Base-by-base conservation (phyloP, 35 echinoderm and acorn worm genomes). In the Apostichopus parvimensis region DNA sequence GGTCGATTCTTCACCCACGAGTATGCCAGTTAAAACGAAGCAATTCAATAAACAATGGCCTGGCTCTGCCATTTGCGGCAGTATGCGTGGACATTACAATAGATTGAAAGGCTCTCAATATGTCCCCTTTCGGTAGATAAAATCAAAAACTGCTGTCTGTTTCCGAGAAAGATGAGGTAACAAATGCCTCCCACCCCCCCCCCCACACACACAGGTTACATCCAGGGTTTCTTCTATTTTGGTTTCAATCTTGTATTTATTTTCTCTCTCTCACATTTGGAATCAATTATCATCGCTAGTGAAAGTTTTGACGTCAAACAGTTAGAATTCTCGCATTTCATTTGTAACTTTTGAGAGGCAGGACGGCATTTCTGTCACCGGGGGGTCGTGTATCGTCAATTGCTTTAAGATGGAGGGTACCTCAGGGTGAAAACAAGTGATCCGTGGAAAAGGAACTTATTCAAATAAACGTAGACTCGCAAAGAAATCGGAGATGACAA, bases 41-140 rank as follows among this genome's bases (percentile, higher is more conserved):
- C 57, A 84, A 84, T 84, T 84, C 56, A 58, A 84, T 84, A 53
- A 59, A 84, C 34, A 45, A 45, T 45, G 34, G 34, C 34, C 5
- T 84, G 8, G 55, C 54, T 84, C 52, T 58, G 81, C n/a, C n/a
- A 25, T 61, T 53, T 20, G 54, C n/a, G 54, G 15, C 18, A 15
- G 81, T 84, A 61, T 45, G 7, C 10, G 81, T 84, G 81, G 81
- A 84, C 79, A 55, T 17, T 34, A 53, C n/a, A 56, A 82, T 53
- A 55, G 79, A 13, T 34, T 8, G 21, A 34, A 45, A 45, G 34
- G 34, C 81, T 13, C 57, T 54, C 58, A 18, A 9, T 5, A 84
- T 4, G 57, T 56, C 57, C 17, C 20, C 24, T 84, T 7, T 58
- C 17, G 1, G 6, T 84, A 54, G 52, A 54, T 56, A 17, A 84